Base-by-base conservation (phyloP, 2,888 invertebrate genomes). In the Odontomyia ornata region DNA sequence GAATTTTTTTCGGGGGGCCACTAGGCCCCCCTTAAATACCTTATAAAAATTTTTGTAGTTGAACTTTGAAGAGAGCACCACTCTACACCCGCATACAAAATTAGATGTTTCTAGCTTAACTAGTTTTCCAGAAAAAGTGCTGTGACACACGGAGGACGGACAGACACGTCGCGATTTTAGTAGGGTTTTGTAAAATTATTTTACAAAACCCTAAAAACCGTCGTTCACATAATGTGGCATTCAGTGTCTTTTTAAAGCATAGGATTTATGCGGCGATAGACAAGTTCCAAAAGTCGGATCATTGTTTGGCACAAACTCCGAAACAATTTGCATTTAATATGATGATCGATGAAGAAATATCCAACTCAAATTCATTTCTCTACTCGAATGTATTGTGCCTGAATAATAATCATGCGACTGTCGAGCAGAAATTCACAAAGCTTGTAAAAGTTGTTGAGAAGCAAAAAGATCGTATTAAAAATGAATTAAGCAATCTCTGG, bases 351-450 rank as follows among this genome's bases (percentile, higher is more conserved):
- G 91, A 90, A 82, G 93, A 93, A 84, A 88, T 92, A 15, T 91
- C 93, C 82, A 89, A 91, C 72, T 89, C 92, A 13, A 94, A 95
- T 86, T 93, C 93, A 13, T 92, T 94, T 81, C 88, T 92, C 60
- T 94, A 92, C 84, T 93, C 93, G 1, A 87, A 87, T 80, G 86
- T 85, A 0, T 82, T 85, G 15, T 93, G 93, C 82, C 91, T 93
- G 80, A 92, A 91, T 81, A 93, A 92, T 83, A 94, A 94, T 84
- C 91, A 92, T 57, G 88, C 89, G 27, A 91, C 91, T 80, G 92
- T 93, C 77, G 94, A 94, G 83, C 89, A 91, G 79, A 93, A 93
- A 81, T 94, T 93, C 82, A 88, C 89, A 36, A 92, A 91, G 90
- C 92, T 88, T 83, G 80, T 85, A 57, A 79, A 60, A 60, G 80